phyloP scores from a whole-genome alignment of 1,140 invertebrate genomes.

The Pseudomyrmex sp. region DNA sequence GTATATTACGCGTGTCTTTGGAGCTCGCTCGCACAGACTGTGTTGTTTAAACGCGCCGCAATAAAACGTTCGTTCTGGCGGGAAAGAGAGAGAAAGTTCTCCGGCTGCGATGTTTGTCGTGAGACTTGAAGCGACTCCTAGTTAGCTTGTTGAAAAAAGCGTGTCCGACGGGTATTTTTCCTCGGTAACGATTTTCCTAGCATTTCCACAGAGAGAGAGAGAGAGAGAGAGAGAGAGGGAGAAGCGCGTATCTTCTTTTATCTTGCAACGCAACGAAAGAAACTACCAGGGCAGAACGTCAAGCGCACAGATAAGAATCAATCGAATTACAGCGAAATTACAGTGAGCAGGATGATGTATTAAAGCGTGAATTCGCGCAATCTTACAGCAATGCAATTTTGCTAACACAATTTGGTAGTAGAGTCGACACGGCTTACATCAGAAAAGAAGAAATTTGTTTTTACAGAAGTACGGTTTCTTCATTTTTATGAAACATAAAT shows the following conservation, averaged over 20 bases:
- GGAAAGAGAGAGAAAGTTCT: slow-evolving; percentile 5
- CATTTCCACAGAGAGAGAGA: not conserved
- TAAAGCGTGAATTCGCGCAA: slow-evolving; percentile 29
- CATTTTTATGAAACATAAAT: not conserved
- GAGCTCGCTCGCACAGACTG: not conserved
- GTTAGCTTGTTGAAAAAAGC: slow-evolving; percentile 45
- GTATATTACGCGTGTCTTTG: not conserved
- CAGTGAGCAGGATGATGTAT: slow-evolving; percentile 22
- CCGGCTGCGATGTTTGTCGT: slow-evolving; percentile 8
- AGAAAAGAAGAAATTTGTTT: not conserved
- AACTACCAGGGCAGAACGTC: slow-evolving; percentile 8
- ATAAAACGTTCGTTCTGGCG: not conserved
- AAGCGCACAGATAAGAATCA: not conserved
- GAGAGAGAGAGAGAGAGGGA: too few species aligned
- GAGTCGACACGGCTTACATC: not conserved
- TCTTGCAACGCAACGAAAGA: slow-evolving; percentile 3
- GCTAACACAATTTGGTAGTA: slow-evolving; percentile 15
- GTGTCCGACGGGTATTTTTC: slow-evolving; percentile 20
- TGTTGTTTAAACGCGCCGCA: not conserved
- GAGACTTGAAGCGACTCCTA: slow-evolving; percentile 33
- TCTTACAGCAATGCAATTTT: slow-evolving; percentile 28
- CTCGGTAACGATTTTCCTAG: slow-evolving; percentile 35
- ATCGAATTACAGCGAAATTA: slow-evolving; percentile 34
- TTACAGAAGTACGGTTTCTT: not conserved
- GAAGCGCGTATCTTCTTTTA: not conserved